Evolutionary conservation across 2,888 invertebrate species (phyloP).

Genomic region (Drosophila demipolita): DNA sequence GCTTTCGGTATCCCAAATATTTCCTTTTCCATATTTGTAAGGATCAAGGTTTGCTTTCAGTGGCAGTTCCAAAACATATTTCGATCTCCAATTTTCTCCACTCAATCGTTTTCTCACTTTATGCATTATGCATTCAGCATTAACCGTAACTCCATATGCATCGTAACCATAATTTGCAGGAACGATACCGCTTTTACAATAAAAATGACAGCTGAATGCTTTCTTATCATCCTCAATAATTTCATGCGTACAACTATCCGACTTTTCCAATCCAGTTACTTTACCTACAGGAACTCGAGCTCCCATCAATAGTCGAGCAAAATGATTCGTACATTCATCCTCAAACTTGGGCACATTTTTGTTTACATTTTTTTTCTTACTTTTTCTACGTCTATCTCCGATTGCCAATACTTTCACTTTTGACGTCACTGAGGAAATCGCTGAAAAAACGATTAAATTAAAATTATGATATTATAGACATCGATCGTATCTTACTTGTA

Average conservation of each 20-base stretch:
- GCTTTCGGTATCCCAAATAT: not conserved
- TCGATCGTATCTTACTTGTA: not conserved
- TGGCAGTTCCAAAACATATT: constrained; percentile 2
- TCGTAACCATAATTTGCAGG: too few relatives aligned
- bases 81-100: constrained; percentile 10
- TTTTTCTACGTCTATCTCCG: not conserved
- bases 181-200: not conserved
- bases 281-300: not conserved
- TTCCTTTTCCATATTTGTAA: not conserved
- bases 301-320: constrained; percentile 6
- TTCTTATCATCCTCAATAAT: not conserved
- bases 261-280: not conserved
- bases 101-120: constrained; percentile 1
- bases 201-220: constrained; percentile 3
- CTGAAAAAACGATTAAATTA: not conserved
- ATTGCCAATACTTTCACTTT: constrained; percentile 6
- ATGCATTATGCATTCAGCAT: constrained; percentile 4
- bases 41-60: not conserved
- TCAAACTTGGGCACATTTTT: not conserved
- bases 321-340: not conserved
- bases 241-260: not conserved
- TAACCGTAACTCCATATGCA: not conserved
- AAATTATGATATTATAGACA: not conserved
- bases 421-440: not conserved
- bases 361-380: not conserved